Percentiles rank a stretch among this genome's conserved stretches.
These are phyloP conservation scores for Fragum fragum DNA, from an alignment of 2,888 invertebrate genomes.

Conservation along the genomic window DNA sequence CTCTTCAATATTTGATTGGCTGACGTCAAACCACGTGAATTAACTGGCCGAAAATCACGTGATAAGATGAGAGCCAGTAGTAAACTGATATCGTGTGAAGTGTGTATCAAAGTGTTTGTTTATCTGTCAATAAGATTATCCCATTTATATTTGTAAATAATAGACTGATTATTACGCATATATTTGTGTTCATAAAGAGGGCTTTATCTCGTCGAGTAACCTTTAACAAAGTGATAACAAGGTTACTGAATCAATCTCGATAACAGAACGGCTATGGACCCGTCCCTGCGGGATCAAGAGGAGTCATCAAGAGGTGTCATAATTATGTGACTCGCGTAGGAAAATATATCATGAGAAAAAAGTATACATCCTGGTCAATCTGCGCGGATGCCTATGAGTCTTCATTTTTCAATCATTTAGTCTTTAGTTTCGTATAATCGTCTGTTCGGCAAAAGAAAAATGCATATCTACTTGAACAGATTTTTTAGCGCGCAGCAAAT, in stretches of 20 bases:
- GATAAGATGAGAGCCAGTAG: conserved; percentile 13
- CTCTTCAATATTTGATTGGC: conserved; percentile 10
- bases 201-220: conserved; percentile 31
- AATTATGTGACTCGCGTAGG: too few relatives aligned
- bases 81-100: conserved; percentile 1
- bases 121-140: conserved; percentile 20
- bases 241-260: conserved; percentile 44
- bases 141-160: conserved; percentile 52
- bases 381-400: too few relatives aligned
- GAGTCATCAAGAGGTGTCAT: too few relatives aligned
- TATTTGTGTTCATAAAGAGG: conserved; percentile 17
- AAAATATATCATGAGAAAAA: too few relatives aligned
- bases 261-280: background rate
- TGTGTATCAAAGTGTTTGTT: conserved; percentile 11
- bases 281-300: background rate
- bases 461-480: too few relatives aligned
- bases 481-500: too few relatives aligned
- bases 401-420: too few relatives aligned
- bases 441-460: too few relatives aligned
- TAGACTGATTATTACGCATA: conserved; percentile 40
- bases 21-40: conserved; percentile 19
- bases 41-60: background rate
- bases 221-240: conserved; percentile 34
- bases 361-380: too few relatives aligned
- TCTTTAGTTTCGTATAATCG: too few relatives aligned